phyloP scores from a whole-genome alignment of 53 echinoderm and acorn worm species.

The Apostichopus leukothele region DNA sequence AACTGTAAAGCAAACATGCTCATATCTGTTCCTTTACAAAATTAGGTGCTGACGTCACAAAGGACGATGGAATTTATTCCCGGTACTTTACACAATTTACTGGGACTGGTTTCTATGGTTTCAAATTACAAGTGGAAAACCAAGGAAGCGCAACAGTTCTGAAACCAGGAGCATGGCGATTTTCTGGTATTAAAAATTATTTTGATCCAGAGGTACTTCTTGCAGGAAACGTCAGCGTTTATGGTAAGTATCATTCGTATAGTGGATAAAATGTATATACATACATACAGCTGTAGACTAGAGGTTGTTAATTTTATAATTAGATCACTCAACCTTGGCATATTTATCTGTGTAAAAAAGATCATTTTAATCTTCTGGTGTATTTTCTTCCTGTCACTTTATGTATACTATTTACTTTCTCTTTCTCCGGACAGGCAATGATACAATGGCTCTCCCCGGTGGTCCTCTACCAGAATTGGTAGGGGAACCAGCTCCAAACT shows the following conservation, averaged over 20 bases:
- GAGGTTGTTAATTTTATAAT: too few species aligned
- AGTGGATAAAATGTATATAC: too few species aligned
- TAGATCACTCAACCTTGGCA: too few species aligned
- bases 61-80: slow-evolving; percentile 27
- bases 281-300: too few species aligned
- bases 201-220: not conserved
- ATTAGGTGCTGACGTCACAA: slow-evolving; percentile 24
- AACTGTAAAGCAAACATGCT: too few species aligned
- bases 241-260: too few species aligned
- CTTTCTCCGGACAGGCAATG: not conserved
- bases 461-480: not conserved
- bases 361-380: too few species aligned
- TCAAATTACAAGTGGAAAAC: slow-evolving; percentile 14
- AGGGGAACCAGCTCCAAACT: slow-evolving; percentile 2
- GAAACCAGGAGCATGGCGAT: not conserved
- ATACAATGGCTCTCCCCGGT: not conserved
- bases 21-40: too few species aligned
- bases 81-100: slow-evolving; percentile 16
- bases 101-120: slow-evolving; percentile 25
- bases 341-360: too few species aligned
- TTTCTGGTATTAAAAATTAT: not conserved
- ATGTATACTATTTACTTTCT: too few species aligned
- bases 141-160: not conserved
- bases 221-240: not conserved
- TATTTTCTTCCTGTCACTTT: too few species aligned